Evolutionary conservation across 2,797 vertebrate species (phyloP), one percentile per base, ranked within the genome.

Genomic region (Limosa lapponica): DNA sequence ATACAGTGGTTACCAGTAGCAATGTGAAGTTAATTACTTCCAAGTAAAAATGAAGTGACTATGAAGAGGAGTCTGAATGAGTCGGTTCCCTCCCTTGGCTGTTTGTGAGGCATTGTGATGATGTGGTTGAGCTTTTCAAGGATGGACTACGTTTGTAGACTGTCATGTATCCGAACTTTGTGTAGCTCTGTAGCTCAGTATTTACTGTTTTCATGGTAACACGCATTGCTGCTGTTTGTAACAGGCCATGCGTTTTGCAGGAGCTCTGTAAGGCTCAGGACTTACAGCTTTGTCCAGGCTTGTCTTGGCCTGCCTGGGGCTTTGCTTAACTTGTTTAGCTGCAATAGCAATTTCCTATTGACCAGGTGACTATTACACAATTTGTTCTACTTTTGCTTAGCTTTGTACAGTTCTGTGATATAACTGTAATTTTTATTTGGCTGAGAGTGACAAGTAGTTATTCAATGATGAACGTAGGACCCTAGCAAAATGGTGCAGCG

Each of bases 241-340:
- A 46, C 25, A 77, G 14, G 13, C 58, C 24, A 16, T 6, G 64
- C 34, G 17, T 66, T 94, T 62, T 85, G 30, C 36, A 36, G 39
- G 70, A 73, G 36, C 43, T 84, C 34, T 72, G n/a, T 39, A 39
- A 88, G 27, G 24, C 51, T 78, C 24, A 41, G 77, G 70, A 48
- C 41, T 82, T 82, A 39, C 0, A 6, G 61, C 43, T 95, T 91
- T 95, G 43, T 84, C 80, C 79, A 73, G 88, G 41, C 93, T 91
- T 95, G 94, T 48, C 70, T 79, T 75, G 73, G 18, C 86, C 62
- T 84, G 80, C 51, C 58, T 41, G 32, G 27, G 27, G 22, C 70
- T 92, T 95, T 83, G 41, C 41, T 86, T 82, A 51, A 39, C 30
- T 83, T 72, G 10, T 70, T 93, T 58, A 82, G 39, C 86, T 92